Percentiles rank a stretch among this genome's conserved stretches.
phyloP scores from a whole-genome alignment of 2,797 vertebrate genomes.

The Urophycis tenuis region DNA sequence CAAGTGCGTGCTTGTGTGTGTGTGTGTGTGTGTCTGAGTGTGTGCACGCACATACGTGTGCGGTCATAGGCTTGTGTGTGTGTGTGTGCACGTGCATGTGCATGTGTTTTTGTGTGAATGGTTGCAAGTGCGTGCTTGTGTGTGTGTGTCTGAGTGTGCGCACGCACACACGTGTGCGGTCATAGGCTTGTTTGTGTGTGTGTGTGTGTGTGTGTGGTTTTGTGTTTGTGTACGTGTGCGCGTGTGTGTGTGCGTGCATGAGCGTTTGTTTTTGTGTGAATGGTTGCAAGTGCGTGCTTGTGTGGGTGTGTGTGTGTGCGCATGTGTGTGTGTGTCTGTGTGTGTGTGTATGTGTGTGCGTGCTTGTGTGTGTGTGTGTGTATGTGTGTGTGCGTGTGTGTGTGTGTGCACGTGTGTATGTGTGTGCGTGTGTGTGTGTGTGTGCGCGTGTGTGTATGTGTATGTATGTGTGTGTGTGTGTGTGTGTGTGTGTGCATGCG shows the following conservation, averaged over 20 bases:
- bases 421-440: constrained; percentile 3
- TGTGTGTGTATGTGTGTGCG: constrained; percentile 6
- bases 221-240: constrained; percentile 27
- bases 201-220: constrained; percentile 2
- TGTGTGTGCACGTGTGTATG: neutral
- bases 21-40: neutral
- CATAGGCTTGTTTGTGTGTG: no score
- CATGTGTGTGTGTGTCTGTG: neutral
- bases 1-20: constrained; percentile 11
- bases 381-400: constrained; percentile 13
- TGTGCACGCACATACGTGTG: constrained; percentile 5
- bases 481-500: neutral
- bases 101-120: neutral
- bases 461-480: neutral
- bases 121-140: neutral
- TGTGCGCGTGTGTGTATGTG: constrained; percentile 19
- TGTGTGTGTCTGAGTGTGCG: constrained; percentile 21
- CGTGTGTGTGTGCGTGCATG: constrained; percentile 11
- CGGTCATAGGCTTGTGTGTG: constrained; percentile 23
- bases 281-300: constrained; percentile 17
- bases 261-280: constrained; percentile 30
- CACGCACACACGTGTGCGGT: no score
- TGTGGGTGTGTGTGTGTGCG: neutral
- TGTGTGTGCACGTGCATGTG: constrained; percentile 23
- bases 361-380: constrained; percentile 28